Conservation (phyloP, 2,888 invertebrate genomes). For the Liposcelis brunnea region DNA sequence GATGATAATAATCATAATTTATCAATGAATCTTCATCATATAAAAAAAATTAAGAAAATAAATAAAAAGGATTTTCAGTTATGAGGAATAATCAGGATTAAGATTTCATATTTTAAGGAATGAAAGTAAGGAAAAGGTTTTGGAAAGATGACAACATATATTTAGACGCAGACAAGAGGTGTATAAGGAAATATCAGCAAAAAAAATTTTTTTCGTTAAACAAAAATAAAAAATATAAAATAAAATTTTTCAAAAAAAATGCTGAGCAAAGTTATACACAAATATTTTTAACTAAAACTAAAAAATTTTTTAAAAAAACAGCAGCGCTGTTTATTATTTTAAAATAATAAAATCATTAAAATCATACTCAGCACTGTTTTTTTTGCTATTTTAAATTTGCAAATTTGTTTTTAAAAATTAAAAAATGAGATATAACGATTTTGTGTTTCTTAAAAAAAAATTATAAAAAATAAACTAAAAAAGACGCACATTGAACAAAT, state of each 20-base stretch:
- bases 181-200: constrained; percentile 5
- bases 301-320: constrained; percentile 13
- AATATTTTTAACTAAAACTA: constrained; percentile 11
- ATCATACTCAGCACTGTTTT: too few species aligned
- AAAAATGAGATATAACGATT: constrained; percentile 9
- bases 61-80: too few species aligned
- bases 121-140: constrained; percentile 13
- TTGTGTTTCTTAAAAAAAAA: constrained; percentile 21
- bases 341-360: too few species aligned
- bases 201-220: constrained; percentile 13
- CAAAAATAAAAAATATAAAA: constrained; percentile 14
- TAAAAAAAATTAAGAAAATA: constrained; percentile 15
- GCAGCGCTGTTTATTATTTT: too few species aligned
- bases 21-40: constrained; percentile 17
- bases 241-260: too few species aligned
- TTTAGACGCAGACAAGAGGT: constrained; percentile 29
- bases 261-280: too few species aligned
- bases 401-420: constrained; percentile 9
- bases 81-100: constrained; percentile 12
- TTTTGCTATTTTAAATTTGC: constrained; percentile 4
- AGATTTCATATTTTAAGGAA: constrained; percentile 17
- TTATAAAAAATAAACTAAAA: constrained; percentile 27
- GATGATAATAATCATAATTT: constrained; percentile 15
- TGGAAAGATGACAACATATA: constrained; percentile 23
- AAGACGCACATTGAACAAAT: constrained; percentile 15